Base-by-base conservation (phyloP, 1,140 invertebrate species). In the Drosophila aff. region DNA sequence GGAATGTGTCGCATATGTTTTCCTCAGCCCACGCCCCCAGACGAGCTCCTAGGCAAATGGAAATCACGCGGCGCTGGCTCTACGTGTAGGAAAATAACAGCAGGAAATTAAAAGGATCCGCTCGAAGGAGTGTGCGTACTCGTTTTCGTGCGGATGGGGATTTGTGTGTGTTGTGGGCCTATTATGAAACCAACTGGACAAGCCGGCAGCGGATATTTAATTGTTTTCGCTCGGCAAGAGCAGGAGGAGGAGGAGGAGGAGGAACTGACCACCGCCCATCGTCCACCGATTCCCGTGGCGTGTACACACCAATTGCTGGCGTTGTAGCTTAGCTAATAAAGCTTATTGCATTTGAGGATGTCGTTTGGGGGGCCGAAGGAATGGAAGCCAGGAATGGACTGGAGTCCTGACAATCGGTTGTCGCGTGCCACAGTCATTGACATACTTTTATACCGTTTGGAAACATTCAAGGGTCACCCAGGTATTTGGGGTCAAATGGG, bases 81-180 rank as follows among this genome's bases (percentile, higher is more conserved):
- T 71, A 81, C 64, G 76, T 83, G 81, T 65, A 87, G 82, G 68
- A 84, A 89, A 89, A 76, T 81, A 89, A 89, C 84, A 89, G 84
- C 84, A 89, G 84, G 80, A 89, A 89, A 89, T 89, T 81, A 89
- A 89, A 81, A 89, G 80, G 83, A 87, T 86, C 79, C 83, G 57
- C 53, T 53, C 16, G 11, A 41, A 62, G 28, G 21, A 65, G 57
- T 62, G n/a, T 26, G 28, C 57, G 63, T 62, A 62, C 38, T 62
- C 41, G 26, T 13, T 60, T 18, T 15, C 23, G 28, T 44, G n/a
- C 47, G 18, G 47, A 59, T 57, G 26, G 46, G 47, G 55, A 31
- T 61, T 31, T 69, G 46, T 66, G 46, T 66, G 50, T 33, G 49
- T 66, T 67, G 59, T 76, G 63, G 47, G 82, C 76, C 76, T 82